Conservation (phyloP, 2,888 invertebrate species). For the Cinara cedri region DNA sequence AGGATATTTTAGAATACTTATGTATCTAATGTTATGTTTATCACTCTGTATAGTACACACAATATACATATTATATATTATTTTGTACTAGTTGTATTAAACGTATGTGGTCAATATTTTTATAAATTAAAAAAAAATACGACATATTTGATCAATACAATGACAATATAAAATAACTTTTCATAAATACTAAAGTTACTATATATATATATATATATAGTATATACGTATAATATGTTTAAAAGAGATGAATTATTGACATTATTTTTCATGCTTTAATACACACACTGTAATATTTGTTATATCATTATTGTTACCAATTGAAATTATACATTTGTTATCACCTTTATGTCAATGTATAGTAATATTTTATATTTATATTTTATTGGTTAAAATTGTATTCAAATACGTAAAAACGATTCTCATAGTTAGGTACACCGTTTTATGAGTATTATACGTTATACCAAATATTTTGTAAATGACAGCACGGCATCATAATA, state of each 20-base stretch:
- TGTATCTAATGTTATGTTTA: too few species aligned
- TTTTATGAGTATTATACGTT: too few species aligned
- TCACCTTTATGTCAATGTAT: neutral
- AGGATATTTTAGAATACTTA: too few species aligned
- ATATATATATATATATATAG: too few species aligned
- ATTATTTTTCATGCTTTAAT: neutral
- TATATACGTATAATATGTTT: too few species aligned
- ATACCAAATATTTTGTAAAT: too few species aligned
- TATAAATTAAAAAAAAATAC: neutral
- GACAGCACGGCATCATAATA: too few species aligned
- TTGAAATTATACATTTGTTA: neutral
- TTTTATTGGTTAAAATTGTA: too few species aligned
- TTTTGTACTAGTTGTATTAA: neutral
- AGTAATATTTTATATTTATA: conserved; percentile 9
- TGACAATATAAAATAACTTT: neutral
- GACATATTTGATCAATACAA: neutral
- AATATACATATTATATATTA: too few species aligned
- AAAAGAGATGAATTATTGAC: conserved; percentile 13
- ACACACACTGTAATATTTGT: neutral
- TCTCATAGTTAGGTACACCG: too few species aligned
- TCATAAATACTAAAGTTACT: neutral
- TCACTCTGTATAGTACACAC: too few species aligned
- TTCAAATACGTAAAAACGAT: too few species aligned
- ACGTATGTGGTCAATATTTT: neutral
- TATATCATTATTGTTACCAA: neutral